Percentiles rank a stretch among this genome's conserved stretches.
These are phyloP conservation scores for Venusia cambrica DNA, from an alignment of 2,888 invertebrate genomes.

Conservation along the genomic window DNA sequence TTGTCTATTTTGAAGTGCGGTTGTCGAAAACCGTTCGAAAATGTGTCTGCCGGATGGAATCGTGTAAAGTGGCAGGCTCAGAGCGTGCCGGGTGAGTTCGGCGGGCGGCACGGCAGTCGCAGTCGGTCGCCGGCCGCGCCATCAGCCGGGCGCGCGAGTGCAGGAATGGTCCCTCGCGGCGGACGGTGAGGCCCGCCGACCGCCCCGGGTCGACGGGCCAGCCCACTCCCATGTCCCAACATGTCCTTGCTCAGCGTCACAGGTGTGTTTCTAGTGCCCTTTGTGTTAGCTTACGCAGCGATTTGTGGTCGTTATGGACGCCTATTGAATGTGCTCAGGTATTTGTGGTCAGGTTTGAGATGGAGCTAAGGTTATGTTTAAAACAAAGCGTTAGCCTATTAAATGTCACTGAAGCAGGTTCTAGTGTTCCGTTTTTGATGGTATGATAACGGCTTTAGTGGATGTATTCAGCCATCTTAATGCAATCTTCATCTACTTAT, in stretches of 20 bases:
- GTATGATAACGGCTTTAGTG: slow-evolving; percentile 5
- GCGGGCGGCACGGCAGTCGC: slow-evolving; percentile 42
- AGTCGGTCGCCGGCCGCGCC: slow-evolving; percentile 74
- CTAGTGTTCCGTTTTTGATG: no score
- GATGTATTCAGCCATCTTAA: no score
- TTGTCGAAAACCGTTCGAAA: no score
- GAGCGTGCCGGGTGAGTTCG: slow-evolving; percentile 24
- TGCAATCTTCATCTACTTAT: no score
- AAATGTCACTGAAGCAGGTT: no score
- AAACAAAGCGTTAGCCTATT: slow-evolving; percentile 9
- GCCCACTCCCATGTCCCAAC: slow-evolving; percentile 67
- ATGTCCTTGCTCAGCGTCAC: slow-evolving; percentile 82
- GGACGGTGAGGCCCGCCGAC: slow-evolving; percentile 81
- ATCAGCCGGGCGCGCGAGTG: slow-evolving; percentile 69
- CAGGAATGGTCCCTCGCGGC: slow-evolving; percentile 76
- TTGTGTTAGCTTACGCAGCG: slow-evolving; percentile 53
- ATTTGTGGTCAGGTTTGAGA: slow-evolving; percentile 38
- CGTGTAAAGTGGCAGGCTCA: slow-evolving; percentile 25
- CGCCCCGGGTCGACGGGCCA: slow-evolving; percentile 79
- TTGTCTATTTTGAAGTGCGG: no score
- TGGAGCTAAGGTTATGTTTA: slow-evolving; percentile 11
- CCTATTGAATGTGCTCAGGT: slow-evolving; percentile 47
- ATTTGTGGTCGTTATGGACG: slow-evolving; percentile 56
- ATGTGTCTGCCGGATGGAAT: no score
- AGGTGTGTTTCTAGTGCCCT: slow-evolving; percentile 60